Percentiles rank a stretch among this genome's conserved stretches.
phyloP scores from a whole-genome alignment of 2,797 vertebrate genomes.

The Notolepis coatsorum region DNA sequence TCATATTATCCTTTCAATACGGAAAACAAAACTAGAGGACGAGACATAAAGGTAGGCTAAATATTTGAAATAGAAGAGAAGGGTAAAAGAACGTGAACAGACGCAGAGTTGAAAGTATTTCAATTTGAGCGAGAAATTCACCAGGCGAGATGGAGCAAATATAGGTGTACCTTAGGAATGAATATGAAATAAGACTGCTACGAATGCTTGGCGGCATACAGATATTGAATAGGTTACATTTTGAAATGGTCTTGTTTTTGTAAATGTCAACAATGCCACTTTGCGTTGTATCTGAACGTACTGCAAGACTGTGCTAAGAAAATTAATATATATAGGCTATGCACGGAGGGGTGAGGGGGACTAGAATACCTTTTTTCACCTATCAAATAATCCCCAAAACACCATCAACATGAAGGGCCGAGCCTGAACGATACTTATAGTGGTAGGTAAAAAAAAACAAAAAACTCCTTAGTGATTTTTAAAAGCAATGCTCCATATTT shows the following conservation, averaged over 20 bases:
- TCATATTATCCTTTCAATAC: constrained; percentile 12
- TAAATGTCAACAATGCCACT: too few relatives aligned
- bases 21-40: constrained; percentile 13
- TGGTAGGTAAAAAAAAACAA: background rate
- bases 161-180: background rate
- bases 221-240: too few relatives aligned
- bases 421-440: background rate
- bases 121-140: constrained; percentile 32
- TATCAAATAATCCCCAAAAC: background rate
- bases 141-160: background rate
- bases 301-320: too few relatives aligned
- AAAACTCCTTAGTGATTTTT: too few relatives aligned
- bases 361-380: background rate
- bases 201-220: too few relatives aligned
- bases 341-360: background rate
- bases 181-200: too few relatives aligned
- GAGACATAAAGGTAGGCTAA: background rate
- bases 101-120: background rate
- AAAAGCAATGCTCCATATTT: background rate
- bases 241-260: too few relatives aligned
- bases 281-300: too few relatives aligned
- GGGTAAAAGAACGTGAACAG: constrained; percentile 4
- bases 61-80: background rate
- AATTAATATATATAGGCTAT: too few relatives aligned
- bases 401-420: background rate